phyloP scores from a whole-genome alignment of 2,113 vertebrate species.

The Morone saxatilis region DNA sequence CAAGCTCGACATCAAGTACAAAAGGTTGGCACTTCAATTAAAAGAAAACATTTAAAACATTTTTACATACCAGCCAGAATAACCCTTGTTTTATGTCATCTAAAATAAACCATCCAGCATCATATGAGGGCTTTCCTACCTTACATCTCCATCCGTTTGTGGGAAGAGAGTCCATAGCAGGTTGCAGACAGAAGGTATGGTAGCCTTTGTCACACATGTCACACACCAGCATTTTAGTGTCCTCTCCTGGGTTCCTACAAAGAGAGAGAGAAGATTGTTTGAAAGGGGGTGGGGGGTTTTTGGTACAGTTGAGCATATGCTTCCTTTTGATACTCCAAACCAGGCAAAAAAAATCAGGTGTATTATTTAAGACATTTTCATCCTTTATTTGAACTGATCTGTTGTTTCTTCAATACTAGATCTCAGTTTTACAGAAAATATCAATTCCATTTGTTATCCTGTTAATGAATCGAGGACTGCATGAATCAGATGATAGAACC shows the following conservation, averaged over 20 bases:
- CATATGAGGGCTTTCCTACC: constrained; percentile 82
- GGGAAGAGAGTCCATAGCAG: constrained; percentile 95
- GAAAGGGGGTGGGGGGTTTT: not conserved
- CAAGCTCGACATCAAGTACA: not conserved
- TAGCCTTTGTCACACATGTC: constrained; percentile 99
- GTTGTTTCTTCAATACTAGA: not conserved
- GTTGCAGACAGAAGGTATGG: constrained; percentile 98
- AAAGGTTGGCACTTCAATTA: not conserved
- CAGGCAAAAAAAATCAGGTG: not conserved
- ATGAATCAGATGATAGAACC: not conserved
- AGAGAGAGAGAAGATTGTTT: not conserved
- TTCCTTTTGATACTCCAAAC: not conserved
- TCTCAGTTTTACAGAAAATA: not conserved
- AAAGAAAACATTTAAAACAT: not conserved
- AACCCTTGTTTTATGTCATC: not conserved
- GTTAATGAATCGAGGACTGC: not conserved
- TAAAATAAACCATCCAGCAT: not conserved
- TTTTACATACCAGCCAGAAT: not conserved
- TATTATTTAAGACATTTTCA: not conserved
- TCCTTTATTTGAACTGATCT: not conserved
- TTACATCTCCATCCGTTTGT: constrained; percentile 99
- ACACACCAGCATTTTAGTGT: constrained; percentile 99
- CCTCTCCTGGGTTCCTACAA: constrained; percentile 96
- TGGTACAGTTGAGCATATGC: not conserved
- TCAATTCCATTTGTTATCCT: not conserved